These are phyloP conservation scores for Galerucella calmariensis DNA, from an alignment of 2,888 invertebrate species.

Conservation along the genomic window DNA sequence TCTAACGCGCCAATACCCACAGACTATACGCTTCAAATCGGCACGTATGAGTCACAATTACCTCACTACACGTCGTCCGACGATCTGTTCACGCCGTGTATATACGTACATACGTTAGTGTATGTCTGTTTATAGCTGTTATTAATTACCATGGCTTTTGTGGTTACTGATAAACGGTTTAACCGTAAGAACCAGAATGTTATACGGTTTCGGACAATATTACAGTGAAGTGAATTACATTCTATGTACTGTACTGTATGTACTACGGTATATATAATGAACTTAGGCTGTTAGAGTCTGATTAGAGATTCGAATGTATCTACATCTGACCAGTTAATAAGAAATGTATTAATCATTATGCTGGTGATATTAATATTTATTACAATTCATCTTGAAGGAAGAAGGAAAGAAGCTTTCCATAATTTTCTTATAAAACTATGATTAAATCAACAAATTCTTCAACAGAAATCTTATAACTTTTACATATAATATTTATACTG, in stretches of 20 bases:
- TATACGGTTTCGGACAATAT: constrained; percentile 10
- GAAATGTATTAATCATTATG: neutral
- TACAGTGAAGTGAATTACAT: neutral
- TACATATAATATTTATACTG: too few relatives aligned
- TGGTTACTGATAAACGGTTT: constrained; percentile 39
- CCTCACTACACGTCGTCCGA: constrained; percentile 32
- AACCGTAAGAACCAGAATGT: constrained; percentile 25
- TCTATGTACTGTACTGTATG: neutral
- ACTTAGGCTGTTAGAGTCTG: neutral
- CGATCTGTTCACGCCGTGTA: constrained; percentile 18
- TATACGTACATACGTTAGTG: constrained; percentile 8
- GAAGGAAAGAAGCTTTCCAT: too few relatives aligned
- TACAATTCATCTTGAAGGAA: too few relatives aligned
- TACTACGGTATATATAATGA: neutral
- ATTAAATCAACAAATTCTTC: too few relatives aligned
- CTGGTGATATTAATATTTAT: too few relatives aligned
- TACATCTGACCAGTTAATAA: neutral
- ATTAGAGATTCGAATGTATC: neutral
- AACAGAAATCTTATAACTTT: too few relatives aligned
- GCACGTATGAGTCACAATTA: constrained; percentile 47
- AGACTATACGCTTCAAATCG: constrained; percentile 44
- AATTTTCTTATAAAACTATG: too few relatives aligned
- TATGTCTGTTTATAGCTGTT: constrained; percentile 39
- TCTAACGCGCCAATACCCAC: constrained; percentile 47
- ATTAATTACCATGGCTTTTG: constrained; percentile 39